phyloP scores from a whole-genome alignment of 2,888 invertebrate genomes.

The Zhengitettix transpicula region DNA sequence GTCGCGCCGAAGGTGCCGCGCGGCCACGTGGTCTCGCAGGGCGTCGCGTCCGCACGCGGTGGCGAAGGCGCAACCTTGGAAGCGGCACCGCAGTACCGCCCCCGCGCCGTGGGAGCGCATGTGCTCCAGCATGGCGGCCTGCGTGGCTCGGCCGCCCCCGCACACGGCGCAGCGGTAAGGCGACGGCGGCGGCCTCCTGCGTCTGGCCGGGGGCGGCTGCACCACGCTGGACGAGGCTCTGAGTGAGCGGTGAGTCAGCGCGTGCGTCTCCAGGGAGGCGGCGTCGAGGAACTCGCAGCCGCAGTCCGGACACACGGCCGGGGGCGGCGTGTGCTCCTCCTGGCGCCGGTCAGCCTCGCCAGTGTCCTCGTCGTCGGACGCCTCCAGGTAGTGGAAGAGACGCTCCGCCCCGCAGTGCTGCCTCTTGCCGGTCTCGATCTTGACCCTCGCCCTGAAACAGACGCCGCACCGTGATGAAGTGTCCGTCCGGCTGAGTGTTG shows the following conservation, averaged over 20 bases:
- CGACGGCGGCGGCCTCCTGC: not conserved
- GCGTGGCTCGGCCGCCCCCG: constrained; percentile 27
- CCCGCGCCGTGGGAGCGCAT: constrained; percentile 23
- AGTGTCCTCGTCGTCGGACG: constrained; percentile 39
- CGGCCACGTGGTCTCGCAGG: not conserved
- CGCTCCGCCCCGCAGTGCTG: constrained; percentile 44
- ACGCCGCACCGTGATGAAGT: constrained; percentile 12
- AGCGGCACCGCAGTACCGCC: constrained; percentile 21
- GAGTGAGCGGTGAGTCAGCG: constrained; percentile 26
- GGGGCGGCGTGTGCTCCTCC: constrained; percentile 23
- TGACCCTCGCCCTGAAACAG: not conserved
- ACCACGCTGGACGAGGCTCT: not conserved
- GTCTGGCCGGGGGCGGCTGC: not conserved
- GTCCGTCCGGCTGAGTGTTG: constrained; percentile 20
- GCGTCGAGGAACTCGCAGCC: constrained; percentile 36
- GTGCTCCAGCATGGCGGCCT: constrained; percentile 30
- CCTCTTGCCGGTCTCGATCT: constrained; percentile 9
- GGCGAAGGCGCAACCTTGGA: constrained; percentile 18
- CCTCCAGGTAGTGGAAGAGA: constrained; percentile 56
- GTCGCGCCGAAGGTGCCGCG: no score
- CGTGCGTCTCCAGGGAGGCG: constrained; percentile 31
- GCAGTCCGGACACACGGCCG: constrained; percentile 33
- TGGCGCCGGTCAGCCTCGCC: constrained; percentile 6
- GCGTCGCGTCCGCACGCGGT: constrained; percentile 4
- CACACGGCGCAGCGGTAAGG: constrained; percentile 30